A percentile compares a stretch with the other conserved stretches of the same genome.
Conservation (phyloP, 2,888 invertebrate species). For the Hyposoter dolosus region DNA sequence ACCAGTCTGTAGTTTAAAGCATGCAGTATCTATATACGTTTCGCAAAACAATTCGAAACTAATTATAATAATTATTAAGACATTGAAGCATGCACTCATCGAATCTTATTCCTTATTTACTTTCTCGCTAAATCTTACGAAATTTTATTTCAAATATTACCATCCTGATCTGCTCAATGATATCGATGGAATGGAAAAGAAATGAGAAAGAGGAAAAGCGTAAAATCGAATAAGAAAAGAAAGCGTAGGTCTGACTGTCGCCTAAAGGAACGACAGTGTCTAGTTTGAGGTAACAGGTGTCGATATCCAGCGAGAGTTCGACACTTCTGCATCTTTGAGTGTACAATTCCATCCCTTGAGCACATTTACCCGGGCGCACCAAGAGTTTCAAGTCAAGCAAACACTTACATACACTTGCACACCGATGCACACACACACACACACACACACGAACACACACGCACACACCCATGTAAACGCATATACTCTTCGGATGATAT, state of each 20-base stretch:
- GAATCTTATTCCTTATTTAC: background rate
- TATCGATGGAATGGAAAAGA: background rate
- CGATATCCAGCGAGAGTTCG: conserved; percentile 57
- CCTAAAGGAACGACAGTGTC: background rate
- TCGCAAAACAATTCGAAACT: background rate
- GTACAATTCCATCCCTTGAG: conserved; percentile 56
- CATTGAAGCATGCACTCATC: background rate
- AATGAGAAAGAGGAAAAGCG: background rate
- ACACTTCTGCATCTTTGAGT: conserved; percentile 54
- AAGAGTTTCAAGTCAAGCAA: conserved; percentile 19
- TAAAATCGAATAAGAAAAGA: background rate
- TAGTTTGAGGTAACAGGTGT: conserved; percentile 59
- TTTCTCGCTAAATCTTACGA: background rate
- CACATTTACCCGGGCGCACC: conserved; percentile 9
- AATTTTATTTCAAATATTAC: background rate
- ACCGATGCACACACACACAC: background rate
- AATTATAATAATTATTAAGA: background rate
- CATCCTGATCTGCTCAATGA: background rate
- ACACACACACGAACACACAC: background rate
- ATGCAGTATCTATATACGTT: background rate
- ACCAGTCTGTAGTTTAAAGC: background rate
- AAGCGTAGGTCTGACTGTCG: conserved; percentile 28
- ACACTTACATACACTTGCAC: conserved; percentile 28
- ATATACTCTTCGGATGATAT: conserved; percentile 31
- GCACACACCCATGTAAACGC: background rate